Evolutionary conservation across 2,797 vertebrate genomes (phyloP), one percentile per base, ranked within the genome.

Genomic region (Aselliscus stoliczkanus): DNA sequence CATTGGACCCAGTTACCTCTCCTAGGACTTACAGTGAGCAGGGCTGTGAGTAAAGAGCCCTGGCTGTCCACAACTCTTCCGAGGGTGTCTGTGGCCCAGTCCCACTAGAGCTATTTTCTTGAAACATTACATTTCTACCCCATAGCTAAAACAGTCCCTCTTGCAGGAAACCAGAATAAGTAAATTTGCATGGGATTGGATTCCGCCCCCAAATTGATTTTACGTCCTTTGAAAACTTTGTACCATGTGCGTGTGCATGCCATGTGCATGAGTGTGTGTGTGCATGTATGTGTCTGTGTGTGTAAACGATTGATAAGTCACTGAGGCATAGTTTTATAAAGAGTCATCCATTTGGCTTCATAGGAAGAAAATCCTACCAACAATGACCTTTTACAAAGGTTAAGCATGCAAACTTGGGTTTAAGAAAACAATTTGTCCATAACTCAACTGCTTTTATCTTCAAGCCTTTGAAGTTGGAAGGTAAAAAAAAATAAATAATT

Each of bases 361-460:
- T 64, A 87, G 75, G 50, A 94, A 96, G 86, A 94, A 95, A 97
- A 86, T 56, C 77, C n/a, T 92, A 86, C 83, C 29, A 29, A 83
- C 79, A 96, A 88, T 70, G 85, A 95, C 88, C 88, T 95, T 96
- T 91, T 82, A 88, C 47, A 64, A 96, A 93, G 81, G 85, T 93
- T 93, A 97, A 97, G 67, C 54, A 83, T 54, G 60, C 34, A 94
- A 90, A 95, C 77, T 86, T 95, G 54, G n/a, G 21, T 77, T 93
- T 79, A 72, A 84, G 96, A 96, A 97, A 90, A 93, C 15, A 67
- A 72, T 84, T 81, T 56, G 29, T 90, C 77, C 87, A 96, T 93
- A 88, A 95, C 64, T 92, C 83, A 93, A 60, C 73, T 96, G 80
- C 93, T 98, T 96, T 97, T 96, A 96, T 97, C 96, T 96, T 84